Evolutionary conservation across 92 coral and sea anemone genomes (phyloP), one percentile per base, ranked within the genome.

Genomic region (Siderastrea radians): DNA sequence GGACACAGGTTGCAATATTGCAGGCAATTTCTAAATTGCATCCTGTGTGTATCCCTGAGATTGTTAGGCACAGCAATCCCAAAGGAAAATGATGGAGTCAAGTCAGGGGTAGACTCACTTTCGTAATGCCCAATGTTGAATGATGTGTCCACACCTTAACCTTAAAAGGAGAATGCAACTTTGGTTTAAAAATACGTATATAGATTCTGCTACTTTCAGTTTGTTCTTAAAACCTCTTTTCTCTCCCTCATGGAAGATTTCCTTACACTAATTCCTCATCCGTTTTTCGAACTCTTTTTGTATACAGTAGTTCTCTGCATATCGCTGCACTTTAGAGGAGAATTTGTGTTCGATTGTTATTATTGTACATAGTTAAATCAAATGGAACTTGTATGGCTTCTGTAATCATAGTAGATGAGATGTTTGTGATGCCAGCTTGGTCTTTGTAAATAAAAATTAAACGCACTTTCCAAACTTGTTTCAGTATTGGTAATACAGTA

Each of bases 361-460:
- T 47, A 49, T 60, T 84, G 87, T 84, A 84, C 26, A 84, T 84
- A 84, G 80, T 72, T 50, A 74, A 84, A 70, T 71, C 9, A 49
- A 74, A 84, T 70, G 64, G 44, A 67, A 13, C 61, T 6, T 66
- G 81, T 73, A 74, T 48, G 62, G 55, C 26, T 54, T 14, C 73
- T 61, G 87, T 73, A 83, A 83, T 57, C 46, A 83, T 47, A 61
- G 17, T 63, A 79, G 71, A 12, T 48, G 79, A 53, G 50, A 72
- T 3, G 78, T 59, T 58, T 59, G 60, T 43, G 62, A 52, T 52
- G 63, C 26, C 66, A n/a, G 17, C 69, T 63, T 61, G 47, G 59
- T 50, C 62, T 19, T 26, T 84, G 87, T 84, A 84, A 73, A 84
- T 84, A 84, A 84, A 43, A 84, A 63, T 84, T 73, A 72, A 84